These are phyloP conservation scores for Phalacrocorax carbo DNA, from an alignment of 2,113 vertebrate species.

Conservation along the genomic window DNA sequence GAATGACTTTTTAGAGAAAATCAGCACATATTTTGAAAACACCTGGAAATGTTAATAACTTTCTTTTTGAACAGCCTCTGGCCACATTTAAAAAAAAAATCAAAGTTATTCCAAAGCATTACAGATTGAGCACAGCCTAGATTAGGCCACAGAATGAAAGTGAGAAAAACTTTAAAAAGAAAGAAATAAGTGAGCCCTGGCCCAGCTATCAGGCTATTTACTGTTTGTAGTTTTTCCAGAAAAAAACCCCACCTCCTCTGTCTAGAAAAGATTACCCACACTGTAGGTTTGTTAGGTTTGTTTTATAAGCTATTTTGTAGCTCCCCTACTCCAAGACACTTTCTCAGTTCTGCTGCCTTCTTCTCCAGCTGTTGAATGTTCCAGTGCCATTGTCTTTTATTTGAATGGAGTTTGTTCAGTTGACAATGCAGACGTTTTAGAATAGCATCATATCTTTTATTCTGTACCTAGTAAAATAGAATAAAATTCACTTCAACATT, in stretches of 20 bases:
- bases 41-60: not conserved
- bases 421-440: constrained; percentile 79
- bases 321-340: constrained; percentile 23
- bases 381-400: constrained; percentile 72
- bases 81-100: not conserved
- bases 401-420: constrained; percentile 71
- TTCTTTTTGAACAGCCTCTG: not conserved
- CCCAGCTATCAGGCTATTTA: not conserved
- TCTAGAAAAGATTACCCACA: not conserved
- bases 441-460: constrained; percentile 78
- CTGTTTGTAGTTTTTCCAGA: not conserved
- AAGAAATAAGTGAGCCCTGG: not conserved
- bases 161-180: not conserved
- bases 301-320: not conserved
- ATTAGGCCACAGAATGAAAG: not conserved
- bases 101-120: not conserved
- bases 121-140: not conserved
- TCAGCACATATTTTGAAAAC: not conserved
- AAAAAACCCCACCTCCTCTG: not conserved
- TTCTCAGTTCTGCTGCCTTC: constrained; percentile 66
- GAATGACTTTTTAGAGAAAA: not conserved
- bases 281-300: not conserved
- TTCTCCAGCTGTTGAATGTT: constrained; percentile 74
- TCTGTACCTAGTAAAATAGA: constrained; percentile 71
- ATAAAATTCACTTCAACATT: not conserved